Conservation (phyloP, 2,113 vertebrate genomes). For the Sakesphorus luctuosus region DNA sequence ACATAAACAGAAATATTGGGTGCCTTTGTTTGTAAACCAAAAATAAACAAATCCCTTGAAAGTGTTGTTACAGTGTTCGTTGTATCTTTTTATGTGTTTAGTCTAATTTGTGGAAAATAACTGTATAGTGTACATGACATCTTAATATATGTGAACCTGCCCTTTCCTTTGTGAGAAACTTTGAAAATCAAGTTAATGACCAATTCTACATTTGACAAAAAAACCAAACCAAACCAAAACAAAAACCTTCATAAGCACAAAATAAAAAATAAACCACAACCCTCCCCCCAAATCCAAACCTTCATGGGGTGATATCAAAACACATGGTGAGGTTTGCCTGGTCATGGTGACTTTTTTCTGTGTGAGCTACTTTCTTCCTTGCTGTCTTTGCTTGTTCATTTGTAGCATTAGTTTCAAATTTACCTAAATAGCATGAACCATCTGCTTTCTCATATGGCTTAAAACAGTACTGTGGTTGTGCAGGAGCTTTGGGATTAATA, state of each 20-base stretch:
- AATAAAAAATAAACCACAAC: neutral
- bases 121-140: neutral
- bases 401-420: neutral
- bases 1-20: constrained; percentile 80
- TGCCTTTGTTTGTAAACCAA: constrained; percentile 95
- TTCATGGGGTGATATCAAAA: neutral
- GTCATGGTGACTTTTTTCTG: neutral
- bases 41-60: constrained; percentile 81
- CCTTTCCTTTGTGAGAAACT: neutral
- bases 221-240: neutral
- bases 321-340: neutral
- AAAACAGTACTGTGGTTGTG: neutral
- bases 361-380: neutral
- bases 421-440: neutral
- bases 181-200: neutral
- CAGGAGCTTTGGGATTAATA: neutral
- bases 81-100: constrained; percentile 20
- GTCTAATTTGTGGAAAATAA: neutral
- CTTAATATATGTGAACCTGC: neutral
- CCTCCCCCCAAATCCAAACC: neutral
- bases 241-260: neutral
- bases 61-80: constrained; percentile 58
- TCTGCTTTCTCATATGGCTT: neutral
- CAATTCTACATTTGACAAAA: neutral
- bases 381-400: neutral